Evolutionary conservation across 2,113 vertebrate species (phyloP).

Genomic region (Trichomycterus rosablanca): DNA sequence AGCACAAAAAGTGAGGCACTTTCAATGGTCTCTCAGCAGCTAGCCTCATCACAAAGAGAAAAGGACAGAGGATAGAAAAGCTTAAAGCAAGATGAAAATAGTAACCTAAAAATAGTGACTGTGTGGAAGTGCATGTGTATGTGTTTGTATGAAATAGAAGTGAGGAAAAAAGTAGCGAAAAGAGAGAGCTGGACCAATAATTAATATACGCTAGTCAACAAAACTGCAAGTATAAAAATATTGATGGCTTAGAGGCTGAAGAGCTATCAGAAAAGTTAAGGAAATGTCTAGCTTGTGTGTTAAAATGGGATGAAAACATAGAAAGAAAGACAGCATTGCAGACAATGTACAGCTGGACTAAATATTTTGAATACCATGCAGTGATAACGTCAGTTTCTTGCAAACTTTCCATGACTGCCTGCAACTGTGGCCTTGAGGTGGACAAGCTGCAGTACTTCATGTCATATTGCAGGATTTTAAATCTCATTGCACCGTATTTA

Average conservation of each 20-base stretch:
- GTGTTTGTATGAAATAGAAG: not conserved
- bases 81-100: slow-evolving; percentile 6
- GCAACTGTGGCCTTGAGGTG: slow-evolving; percentile 29
- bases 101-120: not conserved
- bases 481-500: no score
- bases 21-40: slow-evolving; percentile 35
- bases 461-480: slow-evolving; percentile 25
- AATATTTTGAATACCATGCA: slow-evolving; percentile 33
- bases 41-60: not conserved
- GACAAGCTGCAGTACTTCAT: slow-evolving; percentile 34
- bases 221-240: no score
- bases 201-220: no score
- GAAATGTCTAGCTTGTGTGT: slow-evolving; percentile 16
- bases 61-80: not conserved
- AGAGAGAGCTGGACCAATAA: not conserved
- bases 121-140: not conserved
- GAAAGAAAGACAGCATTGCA: slow-evolving; percentile 5
- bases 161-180: not conserved
- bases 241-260: not conserved
- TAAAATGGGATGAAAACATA: slow-evolving; percentile 20
- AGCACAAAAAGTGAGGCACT: slow-evolving; percentile 33
- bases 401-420: slow-evolving; percentile 27
- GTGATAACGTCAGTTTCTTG: slow-evolving; percentile 41
- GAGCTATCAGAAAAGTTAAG: not conserved
- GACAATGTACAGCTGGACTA: not conserved